Evolutionary conservation across 2,797 vertebrate species (phyloP).

Genomic region (Malacoraja senta): DNA sequence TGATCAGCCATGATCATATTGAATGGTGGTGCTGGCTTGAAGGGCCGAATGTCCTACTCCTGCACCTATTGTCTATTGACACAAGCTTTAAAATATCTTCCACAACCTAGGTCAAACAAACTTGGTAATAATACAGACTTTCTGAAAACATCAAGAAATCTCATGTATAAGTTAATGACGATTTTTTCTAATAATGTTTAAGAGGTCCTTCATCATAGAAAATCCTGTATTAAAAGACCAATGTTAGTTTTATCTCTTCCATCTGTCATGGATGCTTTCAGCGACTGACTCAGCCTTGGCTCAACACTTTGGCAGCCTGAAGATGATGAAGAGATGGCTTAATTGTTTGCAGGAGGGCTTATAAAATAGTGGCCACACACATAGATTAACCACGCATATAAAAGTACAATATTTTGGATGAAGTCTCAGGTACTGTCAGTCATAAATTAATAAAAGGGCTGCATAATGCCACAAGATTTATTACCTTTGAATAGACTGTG

Average conservation of each 20-base stretch:
- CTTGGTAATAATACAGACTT: not conserved
- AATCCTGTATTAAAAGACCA: not conserved
- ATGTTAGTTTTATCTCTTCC: not conserved
- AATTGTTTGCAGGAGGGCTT: not conserved
- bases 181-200: not conserved
- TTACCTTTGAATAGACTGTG: constrained; percentile 54
- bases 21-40: too few species aligned
- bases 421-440: not conserved
- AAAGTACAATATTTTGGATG: not conserved
- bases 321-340: not conserved
- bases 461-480: not conserved
- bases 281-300: not conserved
- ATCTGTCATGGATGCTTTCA: not conserved
- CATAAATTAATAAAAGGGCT: not conserved
- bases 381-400: too few species aligned
- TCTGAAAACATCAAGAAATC: not conserved
- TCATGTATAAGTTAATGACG: not conserved
- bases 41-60: too few species aligned
- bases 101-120: not conserved
- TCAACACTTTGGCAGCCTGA: not conserved
- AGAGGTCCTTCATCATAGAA: not conserved
- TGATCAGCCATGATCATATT: too few species aligned
- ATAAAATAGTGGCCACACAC: not conserved
- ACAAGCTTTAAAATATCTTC: not conserved
- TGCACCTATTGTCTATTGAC: too few species aligned